A percentile compares a stretch with the other conserved stretches of the same genome.
Conservation (phyloP, 2,888 invertebrate species). For the Sesia apiformis region DNA sequence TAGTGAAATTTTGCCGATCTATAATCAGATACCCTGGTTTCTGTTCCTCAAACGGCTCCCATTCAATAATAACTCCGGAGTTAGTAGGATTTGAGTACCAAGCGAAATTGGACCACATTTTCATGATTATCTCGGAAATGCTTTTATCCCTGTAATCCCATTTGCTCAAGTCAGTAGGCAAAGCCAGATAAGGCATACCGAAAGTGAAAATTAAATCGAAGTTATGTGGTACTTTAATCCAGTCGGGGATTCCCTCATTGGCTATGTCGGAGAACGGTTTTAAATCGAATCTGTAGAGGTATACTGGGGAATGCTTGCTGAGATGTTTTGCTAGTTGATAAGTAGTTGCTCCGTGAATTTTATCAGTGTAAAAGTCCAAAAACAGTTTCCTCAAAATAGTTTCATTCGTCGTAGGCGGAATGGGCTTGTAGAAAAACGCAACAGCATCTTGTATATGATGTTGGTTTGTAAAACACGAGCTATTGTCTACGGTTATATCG, state of each 20-base stretch:
- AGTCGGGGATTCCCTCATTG: constrained; percentile 80
- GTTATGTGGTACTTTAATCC: constrained; percentile 87
- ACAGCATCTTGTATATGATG: constrained; percentile 82
- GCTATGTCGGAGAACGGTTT: constrained; percentile 80
- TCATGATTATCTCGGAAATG: constrained; percentile 86
- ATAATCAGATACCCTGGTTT: constrained; percentile 83
- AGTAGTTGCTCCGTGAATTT: constrained; percentile 82
- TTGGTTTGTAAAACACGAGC: constrained; percentile 76
- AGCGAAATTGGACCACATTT: constrained; percentile 85
- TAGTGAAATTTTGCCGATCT: constrained; percentile 82
- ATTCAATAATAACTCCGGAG: constrained; percentile 81
- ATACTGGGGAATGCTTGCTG: constrained; percentile 76
- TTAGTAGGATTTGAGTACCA: constrained; percentile 82
- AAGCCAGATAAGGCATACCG: constrained; percentile 84
- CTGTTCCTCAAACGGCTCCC: constrained; percentile 81
- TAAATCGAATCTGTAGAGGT: constrained; percentile 83
- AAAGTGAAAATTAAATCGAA: constrained; percentile 88
- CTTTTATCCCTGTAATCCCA: constrained; percentile 88
- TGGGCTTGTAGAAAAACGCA: constrained; percentile 83
- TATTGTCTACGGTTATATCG: constrained; percentile 75
- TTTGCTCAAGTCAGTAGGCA: constrained; percentile 72
- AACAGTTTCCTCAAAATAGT: constrained; percentile 77
- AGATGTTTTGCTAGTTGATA: constrained; percentile 79
- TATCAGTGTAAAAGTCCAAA: constrained; percentile 83
- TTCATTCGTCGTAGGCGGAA: constrained; percentile 77